Evolutionary conservation across 2,888 invertebrate species (phyloP), one percentile per base, ranked within the genome.

Genomic region (Ichneumoninae sp.): DNA sequence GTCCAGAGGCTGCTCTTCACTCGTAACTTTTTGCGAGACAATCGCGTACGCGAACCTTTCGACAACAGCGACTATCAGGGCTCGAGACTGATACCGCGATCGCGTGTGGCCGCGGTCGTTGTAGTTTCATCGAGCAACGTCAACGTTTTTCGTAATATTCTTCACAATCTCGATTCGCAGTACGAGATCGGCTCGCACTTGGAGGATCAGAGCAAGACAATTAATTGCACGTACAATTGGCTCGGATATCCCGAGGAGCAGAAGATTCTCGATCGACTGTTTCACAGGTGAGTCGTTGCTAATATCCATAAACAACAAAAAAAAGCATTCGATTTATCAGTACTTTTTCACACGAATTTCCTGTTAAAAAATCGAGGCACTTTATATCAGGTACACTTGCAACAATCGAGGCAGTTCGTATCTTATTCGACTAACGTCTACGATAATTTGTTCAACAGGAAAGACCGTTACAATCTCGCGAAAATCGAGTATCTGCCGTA

Each of bases 161-260:
- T 99, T 54, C 96, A 97, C 83, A 99, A 99, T 94, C 97, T 97
- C 1, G 96, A 97, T 86, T 98, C 99, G 0, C 96, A 96, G 77
- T 99, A 98, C 92, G 99, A 99, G 94, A 96, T 99, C 68, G 98
- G 98, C 0, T 98, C 99, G 0, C 99, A 99, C 91, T 95, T 99
- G 22, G 97, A 97, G 91, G 98, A 99, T 92, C 99, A 99, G 92
- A 98, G 98, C 90, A 97, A 98, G 94, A 95, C 96, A 22, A 96
- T 99, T n/a, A 98, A 99, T 92, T 99, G 98, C 88, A 97, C 98
- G 0, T 97, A 96, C 92, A 99, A 99, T 92, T 99, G 98, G 97
- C 95, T 99, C 89, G 98, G 99, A 4, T 96, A 95, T 85, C 95
- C 95, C 0, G 97, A 97, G 91, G 95, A 95, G 83, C 96, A 96